Conservation (phyloP, 2,797 vertebrate genomes). For the Melanogrammus aeglefinus region DNA sequence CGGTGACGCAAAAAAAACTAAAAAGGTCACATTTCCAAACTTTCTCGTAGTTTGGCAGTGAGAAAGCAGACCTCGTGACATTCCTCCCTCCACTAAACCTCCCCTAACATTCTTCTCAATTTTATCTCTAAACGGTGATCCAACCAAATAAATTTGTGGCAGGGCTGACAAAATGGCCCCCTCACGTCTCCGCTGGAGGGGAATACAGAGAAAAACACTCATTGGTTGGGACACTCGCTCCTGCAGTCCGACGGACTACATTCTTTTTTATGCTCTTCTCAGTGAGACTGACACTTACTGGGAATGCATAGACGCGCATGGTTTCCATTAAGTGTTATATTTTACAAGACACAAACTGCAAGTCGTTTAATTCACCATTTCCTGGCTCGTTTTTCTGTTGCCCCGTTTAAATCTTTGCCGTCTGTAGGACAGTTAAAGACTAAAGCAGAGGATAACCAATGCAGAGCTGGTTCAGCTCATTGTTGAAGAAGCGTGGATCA, state of each 20-base stretch:
- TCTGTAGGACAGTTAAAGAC: background rate
- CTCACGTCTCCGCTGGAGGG: background rate
- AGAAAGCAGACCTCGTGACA: background rate
- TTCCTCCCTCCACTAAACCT: conserved; percentile 13
- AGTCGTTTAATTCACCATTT: background rate
- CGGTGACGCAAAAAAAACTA: conserved; percentile 30
- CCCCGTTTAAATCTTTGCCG: background rate
- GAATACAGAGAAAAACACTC: background rate
- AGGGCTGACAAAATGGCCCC: background rate
- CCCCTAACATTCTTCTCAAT: conserved; percentile 1
- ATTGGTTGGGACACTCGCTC: background rate
- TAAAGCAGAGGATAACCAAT: background rate
- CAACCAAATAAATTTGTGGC: background rate
- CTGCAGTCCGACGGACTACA: background rate
- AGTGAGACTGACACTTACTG: background rate
- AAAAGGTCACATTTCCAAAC: conserved; percentile 42
- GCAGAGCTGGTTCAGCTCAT: background rate
- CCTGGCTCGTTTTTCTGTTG: background rate
- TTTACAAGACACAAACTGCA: background rate
- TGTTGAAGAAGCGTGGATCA: background rate
- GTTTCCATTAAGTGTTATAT: conserved; percentile 9
- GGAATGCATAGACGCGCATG: background rate
- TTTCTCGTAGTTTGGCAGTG: conserved; percentile 18
- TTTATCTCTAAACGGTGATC: background rate
- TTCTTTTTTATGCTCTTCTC: background rate